Evolutionary conservation across 2,888 invertebrate species (phyloP).

Genomic region (Tiliacea aurago): DNA sequence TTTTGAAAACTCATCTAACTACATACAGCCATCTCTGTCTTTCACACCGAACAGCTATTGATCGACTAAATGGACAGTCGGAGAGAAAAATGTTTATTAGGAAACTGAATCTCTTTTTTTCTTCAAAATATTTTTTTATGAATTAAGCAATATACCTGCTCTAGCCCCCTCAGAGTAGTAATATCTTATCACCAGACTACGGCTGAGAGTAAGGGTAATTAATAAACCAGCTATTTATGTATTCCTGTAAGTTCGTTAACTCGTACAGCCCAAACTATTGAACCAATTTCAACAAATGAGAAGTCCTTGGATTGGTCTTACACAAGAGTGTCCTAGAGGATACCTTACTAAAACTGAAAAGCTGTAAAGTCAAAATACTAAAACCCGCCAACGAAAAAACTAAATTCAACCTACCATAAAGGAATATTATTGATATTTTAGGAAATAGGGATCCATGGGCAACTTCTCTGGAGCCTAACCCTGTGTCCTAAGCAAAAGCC

Average conservation of each 20-base stretch:
- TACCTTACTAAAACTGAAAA: not conserved
- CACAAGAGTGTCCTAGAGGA: not conserved
- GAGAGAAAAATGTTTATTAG: not conserved
- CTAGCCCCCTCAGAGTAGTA: not conserved
- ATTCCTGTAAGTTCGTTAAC: not conserved
- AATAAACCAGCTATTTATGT: not conserved
- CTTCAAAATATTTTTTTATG: not conserved
- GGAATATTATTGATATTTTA: not conserved
- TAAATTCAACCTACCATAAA: not conserved
- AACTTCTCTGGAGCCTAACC: not conserved
- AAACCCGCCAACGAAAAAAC: not conserved
- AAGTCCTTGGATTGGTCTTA: not conserved
- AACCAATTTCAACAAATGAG: not conserved
- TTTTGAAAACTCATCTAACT: not conserved
- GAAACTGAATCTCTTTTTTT: not conserved
- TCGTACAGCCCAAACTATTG: not conserved
- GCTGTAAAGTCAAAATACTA: no score
- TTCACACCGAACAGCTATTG: not conserved
- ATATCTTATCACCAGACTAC: not conserved
- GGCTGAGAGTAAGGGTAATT: not conserved
- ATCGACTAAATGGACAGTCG: constrained; percentile 1
- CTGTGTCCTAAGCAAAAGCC: no score
- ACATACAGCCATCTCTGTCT: constrained; percentile 6
- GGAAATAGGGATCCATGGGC: not conserved
- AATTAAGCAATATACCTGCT: not conserved